Evolutionary conservation across 2,888 invertebrate genomes (phyloP).

Genomic region (Drosophila robusta): DNA sequence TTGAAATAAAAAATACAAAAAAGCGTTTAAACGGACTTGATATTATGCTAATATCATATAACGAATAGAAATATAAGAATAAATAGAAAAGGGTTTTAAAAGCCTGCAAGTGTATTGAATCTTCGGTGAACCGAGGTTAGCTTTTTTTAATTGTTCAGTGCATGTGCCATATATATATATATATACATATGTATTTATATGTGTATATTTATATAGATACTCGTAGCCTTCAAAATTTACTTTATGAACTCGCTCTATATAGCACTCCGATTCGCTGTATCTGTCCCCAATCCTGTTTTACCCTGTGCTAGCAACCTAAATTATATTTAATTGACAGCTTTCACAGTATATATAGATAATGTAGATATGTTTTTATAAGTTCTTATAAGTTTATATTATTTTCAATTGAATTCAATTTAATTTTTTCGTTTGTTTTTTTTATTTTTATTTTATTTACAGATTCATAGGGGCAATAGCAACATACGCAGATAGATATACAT

Average conservation of each 20-base stretch:
- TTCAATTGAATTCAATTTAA: constrained; percentile 22
- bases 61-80: too few species aligned
- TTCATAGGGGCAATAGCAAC: constrained; percentile 78
- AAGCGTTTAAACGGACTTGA: too few species aligned
- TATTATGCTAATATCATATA: too few species aligned
- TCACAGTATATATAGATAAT: too few species aligned
- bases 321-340: neutral
- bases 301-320: constrained; percentile 2
- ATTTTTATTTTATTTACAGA: constrained; percentile 69
- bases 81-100: neutral
- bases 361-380: neutral
- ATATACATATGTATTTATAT: constrained; percentile 1
- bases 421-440: constrained; percentile 44
- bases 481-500: constrained; percentile 50
- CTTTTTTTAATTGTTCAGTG: constrained; percentile 3
- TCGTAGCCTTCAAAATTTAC: constrained; percentile 6
- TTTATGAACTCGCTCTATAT: constrained; percentile 6
- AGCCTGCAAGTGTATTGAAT: constrained; percentile 10
- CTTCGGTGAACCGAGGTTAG: constrained; percentile 1
- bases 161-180: constrained; percentile 18
- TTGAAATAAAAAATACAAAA: too few species aligned
- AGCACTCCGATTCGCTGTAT: constrained; percentile 8
- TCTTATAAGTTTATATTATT: constrained; percentile 12
- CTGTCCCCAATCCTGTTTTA: constrained; percentile 22
- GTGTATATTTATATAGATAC: constrained; percentile 8